phyloP scores from a whole-genome alignment of 2,797 vertebrate species.

The Chelonia mydas region DNA sequence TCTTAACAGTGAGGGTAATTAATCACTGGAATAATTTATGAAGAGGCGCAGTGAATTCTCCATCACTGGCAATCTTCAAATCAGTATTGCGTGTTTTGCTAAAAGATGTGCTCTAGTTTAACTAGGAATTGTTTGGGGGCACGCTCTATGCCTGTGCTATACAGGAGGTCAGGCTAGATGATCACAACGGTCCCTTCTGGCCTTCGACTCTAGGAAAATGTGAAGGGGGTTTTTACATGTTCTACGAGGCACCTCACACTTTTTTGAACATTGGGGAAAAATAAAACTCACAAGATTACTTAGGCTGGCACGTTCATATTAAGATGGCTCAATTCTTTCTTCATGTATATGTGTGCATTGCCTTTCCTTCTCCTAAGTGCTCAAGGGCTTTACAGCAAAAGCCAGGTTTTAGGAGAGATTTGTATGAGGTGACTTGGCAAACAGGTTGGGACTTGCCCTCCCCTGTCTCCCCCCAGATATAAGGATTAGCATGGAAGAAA shows the following conservation, averaged over 20 bases:
- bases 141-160: not conserved
- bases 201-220: not conserved
- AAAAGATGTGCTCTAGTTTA: not conserved
- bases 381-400: constrained; percentile 22
- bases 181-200: not conserved
- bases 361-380: not conserved
- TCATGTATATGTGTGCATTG: accelerated
- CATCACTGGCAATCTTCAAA: not conserved
- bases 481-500: constrained; percentile 27
- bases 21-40: not conserved
- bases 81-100: not conserved
- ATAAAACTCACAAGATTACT: not conserved
- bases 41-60: not conserved
- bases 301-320: not conserved
- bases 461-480: not conserved
- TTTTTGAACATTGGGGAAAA: not conserved
- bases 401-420: constrained; percentile 30
- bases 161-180: not conserved
- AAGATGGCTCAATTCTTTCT: constrained; percentile 13
- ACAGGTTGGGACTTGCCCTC: constrained; percentile 4
- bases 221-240: not conserved
- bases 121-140: not conserved
- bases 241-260: not conserved
- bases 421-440: not conserved
- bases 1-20: not conserved